Evolutionary conservation across 2,113 vertebrate genomes (phyloP).

Genomic region (Brachypteracias leptosomus): DNA sequence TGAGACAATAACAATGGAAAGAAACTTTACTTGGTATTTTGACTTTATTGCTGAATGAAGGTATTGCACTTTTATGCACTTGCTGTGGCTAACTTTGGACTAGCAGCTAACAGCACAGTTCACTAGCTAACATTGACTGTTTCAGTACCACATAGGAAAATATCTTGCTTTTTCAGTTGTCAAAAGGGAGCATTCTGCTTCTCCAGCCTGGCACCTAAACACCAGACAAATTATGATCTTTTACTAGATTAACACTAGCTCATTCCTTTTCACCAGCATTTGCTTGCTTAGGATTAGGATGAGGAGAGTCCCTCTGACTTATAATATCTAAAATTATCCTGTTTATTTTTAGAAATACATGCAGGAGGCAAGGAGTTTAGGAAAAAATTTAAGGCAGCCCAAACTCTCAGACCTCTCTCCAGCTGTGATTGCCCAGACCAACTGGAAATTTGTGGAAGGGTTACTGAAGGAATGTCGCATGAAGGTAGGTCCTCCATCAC

Average conservation of each 20-base stretch:
- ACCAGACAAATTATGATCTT: background rate
- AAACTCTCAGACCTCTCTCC: conserved; percentile 93
- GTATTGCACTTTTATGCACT: background rate
- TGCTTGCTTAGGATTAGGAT: conserved; percentile 33
- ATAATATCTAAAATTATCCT: conserved; percentile 30
- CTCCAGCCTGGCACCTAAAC: background rate
- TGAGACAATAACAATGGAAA: background rate
- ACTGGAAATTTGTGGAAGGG: conserved; percentile 94
- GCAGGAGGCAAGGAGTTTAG: conserved; percentile 85
- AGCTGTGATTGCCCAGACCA: conserved; percentile 90
- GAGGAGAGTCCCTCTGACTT: background rate
- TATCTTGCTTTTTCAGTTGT: background rate
- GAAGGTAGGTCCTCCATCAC: conserved; percentile 79
- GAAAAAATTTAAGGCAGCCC: conserved; percentile 89
- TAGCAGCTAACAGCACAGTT: conserved; percentile 5
- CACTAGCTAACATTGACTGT: background rate
- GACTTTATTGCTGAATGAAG: background rate
- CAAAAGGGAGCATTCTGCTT: background rate
- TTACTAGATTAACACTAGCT: background rate
- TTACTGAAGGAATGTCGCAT: conserved; percentile 94
- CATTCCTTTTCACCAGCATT: conserved; percentile 2
- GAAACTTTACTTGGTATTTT: background rate
- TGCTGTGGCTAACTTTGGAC: background rate
- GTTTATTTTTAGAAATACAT: conserved; percentile 85
- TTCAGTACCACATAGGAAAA: background rate